Conservation (phyloP, 2,113 vertebrate genomes). For the Plotosus lineatus region DNA sequence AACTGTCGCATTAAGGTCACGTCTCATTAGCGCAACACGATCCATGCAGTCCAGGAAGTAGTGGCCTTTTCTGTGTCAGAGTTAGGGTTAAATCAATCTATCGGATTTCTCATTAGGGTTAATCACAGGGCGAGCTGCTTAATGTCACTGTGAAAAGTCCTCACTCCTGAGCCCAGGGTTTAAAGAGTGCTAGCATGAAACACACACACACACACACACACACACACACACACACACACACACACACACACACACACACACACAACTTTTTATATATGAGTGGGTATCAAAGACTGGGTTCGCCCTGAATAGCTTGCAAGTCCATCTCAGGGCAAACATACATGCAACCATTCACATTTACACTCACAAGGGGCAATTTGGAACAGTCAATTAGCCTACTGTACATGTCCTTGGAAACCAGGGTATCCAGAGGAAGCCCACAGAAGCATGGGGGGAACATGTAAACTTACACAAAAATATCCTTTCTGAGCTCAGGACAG, state of each 20-base stretch:
- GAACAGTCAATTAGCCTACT: too few species aligned
- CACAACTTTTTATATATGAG: not conserved
- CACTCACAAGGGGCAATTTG: too few species aligned
- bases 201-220: constrained; percentile 28
- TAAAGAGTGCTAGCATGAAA: constrained; percentile 38
- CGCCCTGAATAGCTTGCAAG: too few species aligned
- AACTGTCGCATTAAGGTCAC: constrained; percentile 25
- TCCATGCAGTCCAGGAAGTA: constrained; percentile 25
- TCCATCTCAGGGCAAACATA: too few species aligned
- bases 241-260: constrained; percentile 1
- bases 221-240: not conserved
- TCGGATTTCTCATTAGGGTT: constrained; percentile 75
- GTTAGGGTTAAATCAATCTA: constrained; percentile 72
- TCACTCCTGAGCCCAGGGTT: constrained; percentile 36
- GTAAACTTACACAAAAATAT: too few species aligned
- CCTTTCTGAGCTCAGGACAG: too few species aligned
- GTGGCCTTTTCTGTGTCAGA: constrained; percentile 63
- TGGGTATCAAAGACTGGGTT: not conserved
- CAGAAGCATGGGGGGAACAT: too few species aligned
- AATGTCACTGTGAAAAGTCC: constrained; percentile 68
- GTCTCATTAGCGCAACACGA: constrained; percentile 25
- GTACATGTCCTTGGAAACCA: too few species aligned
- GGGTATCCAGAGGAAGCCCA: too few species aligned
- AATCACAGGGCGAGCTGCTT: constrained; percentile 72
- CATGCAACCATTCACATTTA: not conserved